A percentile compares a stretch with the other conserved stretches of the same genome.
Conservation (phyloP, 2,888 invertebrate genomes). For the Labia minor region DNA sequence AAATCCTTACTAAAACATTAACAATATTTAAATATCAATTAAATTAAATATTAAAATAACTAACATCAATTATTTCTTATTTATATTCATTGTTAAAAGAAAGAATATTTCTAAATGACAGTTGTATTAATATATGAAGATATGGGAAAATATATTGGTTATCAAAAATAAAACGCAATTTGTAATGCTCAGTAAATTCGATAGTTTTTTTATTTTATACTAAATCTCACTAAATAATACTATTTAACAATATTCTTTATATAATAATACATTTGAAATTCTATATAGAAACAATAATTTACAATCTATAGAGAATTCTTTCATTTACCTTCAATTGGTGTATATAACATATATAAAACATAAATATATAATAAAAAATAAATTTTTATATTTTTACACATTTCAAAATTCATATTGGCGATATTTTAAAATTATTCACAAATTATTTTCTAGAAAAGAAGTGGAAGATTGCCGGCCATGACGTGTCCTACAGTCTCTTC, state of each 20-base stretch:
- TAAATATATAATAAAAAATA: neutral
- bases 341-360: neutral
- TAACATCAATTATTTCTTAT: too few species aligned
- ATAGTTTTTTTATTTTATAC: neutral
- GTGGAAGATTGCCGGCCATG: neutral
- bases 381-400: too few species aligned
- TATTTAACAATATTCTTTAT: neutral
- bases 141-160: too few species aligned
- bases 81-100: too few species aligned
- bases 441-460: neutral
- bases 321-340: neutral
- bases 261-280: neutral
- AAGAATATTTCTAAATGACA: too few species aligned
- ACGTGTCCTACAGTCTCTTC: neutral
- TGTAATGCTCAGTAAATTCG: neutral
- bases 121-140: too few species aligned
- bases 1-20: too few species aligned
- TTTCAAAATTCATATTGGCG: too few species aligned
- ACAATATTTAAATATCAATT: too few species aligned
- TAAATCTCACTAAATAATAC: neutral
- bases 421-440: neutral
- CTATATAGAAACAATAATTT: neutral
- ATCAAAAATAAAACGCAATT: too few species aligned
- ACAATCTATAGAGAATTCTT: neutral
- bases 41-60: too few species aligned